Base-by-base conservation (phyloP, 1,140 invertebrate genomes). In the Hesperophylax magnus region DNA sequence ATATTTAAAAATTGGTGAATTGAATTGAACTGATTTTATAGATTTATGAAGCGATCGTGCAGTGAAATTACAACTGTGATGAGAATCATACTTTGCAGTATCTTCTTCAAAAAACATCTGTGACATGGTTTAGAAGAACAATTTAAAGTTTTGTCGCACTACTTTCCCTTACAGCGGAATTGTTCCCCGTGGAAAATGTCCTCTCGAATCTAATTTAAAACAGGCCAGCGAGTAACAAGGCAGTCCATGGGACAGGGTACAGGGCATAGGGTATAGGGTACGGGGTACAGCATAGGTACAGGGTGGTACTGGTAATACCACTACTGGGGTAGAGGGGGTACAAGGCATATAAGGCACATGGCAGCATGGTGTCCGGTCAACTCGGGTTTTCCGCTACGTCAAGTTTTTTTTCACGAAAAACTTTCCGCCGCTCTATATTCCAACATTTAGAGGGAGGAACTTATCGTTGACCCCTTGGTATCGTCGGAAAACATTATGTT, bases 191-290 rank as follows among this genome's bases (percentile, higher is more conserved):
- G 17, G 24, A 67, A 71, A n/a, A 71, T 20, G 39, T 71, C 67
- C 34, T 3, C 67, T 52, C 39, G 39, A 71, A 71, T 71, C 67
- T 71, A 71, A 71, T 71, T 71, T 71, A 71, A 52, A 71, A 71
- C 18, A 71, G 14, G 14, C 67, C 67, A 17, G 39, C 67, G 15
- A 47, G 39, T 9, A 47, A 14, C 39, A 47, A 47, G 39, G 11
- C 2, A 47, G 39, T 47, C 39, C 39, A 47, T 8, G 11, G 8
- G 8, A 14, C 11, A 47, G 9, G 34, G 34, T 39, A 39, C 6
- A 39, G 34, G 34, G 34, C 3, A 8, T 1, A 39, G 34, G 34
- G 39, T 14, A 47, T 8, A 9, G 34, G 34, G 34, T 8, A 39
- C 7, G 8, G 7, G 39, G 39, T 47, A 47, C 39, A 14, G 6